Percentiles rank a stretch among this genome's conserved stretches.
These are phyloP conservation scores for Frieseomelitta varia DNA, from an alignment of 1,140 invertebrate species.

Conservation along the genomic window DNA sequence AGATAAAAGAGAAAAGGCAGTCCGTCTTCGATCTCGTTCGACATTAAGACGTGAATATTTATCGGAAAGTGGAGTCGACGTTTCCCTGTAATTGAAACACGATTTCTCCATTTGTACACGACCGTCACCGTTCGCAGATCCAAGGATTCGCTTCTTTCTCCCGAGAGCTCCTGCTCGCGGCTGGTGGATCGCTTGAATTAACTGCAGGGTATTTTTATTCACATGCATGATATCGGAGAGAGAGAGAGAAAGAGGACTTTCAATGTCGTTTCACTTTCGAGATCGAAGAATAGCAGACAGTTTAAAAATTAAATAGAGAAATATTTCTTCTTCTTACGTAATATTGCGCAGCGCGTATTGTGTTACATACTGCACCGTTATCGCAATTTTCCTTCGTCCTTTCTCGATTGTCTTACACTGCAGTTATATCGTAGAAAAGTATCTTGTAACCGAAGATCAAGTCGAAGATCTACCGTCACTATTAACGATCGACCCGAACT, in stretches of 20 bases:
- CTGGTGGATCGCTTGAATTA: background rate
- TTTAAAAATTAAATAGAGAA: background rate
- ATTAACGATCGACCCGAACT: background rate
- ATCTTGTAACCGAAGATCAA: background rate
- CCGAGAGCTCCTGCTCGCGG: background rate
- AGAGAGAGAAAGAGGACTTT: background rate
- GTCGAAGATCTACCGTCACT: background rate
- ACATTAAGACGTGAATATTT: constrained; percentile 44
- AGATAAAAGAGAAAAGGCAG: background rate
- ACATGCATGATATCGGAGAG: too few species aligned
- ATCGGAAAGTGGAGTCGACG: constrained; percentile 38
- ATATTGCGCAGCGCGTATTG: background rate
- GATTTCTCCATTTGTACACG: constrained; percentile 41
- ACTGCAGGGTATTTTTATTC: background rate
- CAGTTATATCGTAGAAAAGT: background rate
- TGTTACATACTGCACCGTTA: background rate
- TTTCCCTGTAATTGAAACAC: constrained; percentile 39
- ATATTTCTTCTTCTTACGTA: background rate
- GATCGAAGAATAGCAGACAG: background rate
- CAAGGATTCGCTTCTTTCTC: constrained; percentile 8
- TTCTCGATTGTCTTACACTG: background rate
- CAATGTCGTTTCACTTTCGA: background rate
- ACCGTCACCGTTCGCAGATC: background rate
- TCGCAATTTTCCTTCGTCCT: background rate
- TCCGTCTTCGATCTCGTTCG: background rate